A percentile compares a stretch with the other conserved stretches of the same genome.
Evolutionary conservation across 1,140 invertebrate species (phyloP).

Genomic region (Leptoteleia sp.): DNA sequence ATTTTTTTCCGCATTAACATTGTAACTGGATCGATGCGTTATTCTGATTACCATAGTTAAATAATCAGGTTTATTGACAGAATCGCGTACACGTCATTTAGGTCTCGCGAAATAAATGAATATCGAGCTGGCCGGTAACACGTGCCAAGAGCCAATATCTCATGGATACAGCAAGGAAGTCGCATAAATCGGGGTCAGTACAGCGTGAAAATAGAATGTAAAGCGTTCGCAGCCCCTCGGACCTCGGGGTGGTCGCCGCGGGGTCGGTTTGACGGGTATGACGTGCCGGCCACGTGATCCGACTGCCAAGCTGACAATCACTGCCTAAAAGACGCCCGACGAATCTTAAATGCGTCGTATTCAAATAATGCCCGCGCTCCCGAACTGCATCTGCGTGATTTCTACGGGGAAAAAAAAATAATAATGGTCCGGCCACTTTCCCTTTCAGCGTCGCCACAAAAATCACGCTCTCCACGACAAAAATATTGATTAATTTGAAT

Average conservation of each 20-base stretch:
- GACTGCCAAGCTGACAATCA: constrained; percentile 79
- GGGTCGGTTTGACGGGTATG: constrained; percentile 80
- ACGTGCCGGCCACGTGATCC: constrained; percentile 80
- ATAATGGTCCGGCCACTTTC: constrained; percentile 10
- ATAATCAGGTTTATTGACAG: constrained; percentile 17
- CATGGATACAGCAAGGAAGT: constrained; percentile 76
- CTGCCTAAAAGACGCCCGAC: constrained; percentile 76
- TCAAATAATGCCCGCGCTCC: constrained; percentile 75
- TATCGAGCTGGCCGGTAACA: constrained; percentile 70
- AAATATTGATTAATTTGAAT: constrained; percentile 48
- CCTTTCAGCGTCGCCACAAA: not conserved
- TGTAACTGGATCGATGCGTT: not conserved
- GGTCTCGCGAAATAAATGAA: constrained; percentile 71
- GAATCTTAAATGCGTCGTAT: constrained; percentile 80
- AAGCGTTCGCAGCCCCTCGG: constrained; percentile 74
- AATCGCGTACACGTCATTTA: constrained; percentile 11
- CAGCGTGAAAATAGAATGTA: constrained; percentile 81
- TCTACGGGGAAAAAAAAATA: constrained; percentile 12
- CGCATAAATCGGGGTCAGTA: constrained; percentile 79
- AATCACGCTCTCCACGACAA: constrained; percentile 9
- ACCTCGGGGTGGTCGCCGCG: constrained; percentile 62
- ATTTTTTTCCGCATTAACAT: too few relatives aligned
- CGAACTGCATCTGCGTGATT: constrained; percentile 40
- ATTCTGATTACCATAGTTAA: constrained; percentile 34
- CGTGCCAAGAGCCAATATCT: constrained; percentile 77